Base-by-base conservation (phyloP, 2,888 invertebrate species). In the Macrosiphum euphorbiae region DNA sequence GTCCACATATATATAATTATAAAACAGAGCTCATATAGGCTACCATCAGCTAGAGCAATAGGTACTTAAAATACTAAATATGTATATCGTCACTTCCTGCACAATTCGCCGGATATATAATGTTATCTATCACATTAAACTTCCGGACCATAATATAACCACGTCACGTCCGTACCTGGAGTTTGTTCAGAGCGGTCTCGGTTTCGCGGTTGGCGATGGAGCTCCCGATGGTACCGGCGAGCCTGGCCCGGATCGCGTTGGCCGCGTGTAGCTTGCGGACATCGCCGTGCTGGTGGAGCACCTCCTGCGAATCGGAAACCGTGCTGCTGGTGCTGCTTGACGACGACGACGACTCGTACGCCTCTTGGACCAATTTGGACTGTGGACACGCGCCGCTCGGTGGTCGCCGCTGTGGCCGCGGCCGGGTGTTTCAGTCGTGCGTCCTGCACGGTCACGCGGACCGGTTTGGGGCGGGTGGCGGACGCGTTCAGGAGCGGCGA, bases 151-250 rank as follows among this genome's bases (percentile, higher is more conserved):
- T 55, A 55, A 55, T 55, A 78, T 78, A 78, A 78, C 20, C 35
- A 78, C 78, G 78, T 35, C 78, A 35, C 35, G 78, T n/a, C 35
- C 92, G 28, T 90, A 98, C 98, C 97, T 98, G 98, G 95, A 98
- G 97, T 95, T 97, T 97, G 94, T 98, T 97, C 95, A 98, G 97
- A 95, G 98, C 98, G 96, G 98, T 98, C 96, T 98, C 98, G 2
- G 98, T 97, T 24, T 47, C 85, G 94, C 98, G 97, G 88, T 98
- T 98, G 95, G 98, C 98, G 94, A 98, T 96, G 96, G 98, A 98
- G 94, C 98, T 98, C 95, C 98, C 98, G 94, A 98, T 96, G 96
- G 98, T 98, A 94, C 98, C 96, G 96, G 98, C 98, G 95, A 98
- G 96, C 95, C 98, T 96, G 95, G 98, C 97, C 95, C 97, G 97